Conservation (phyloP, 2,888 invertebrate genomes). For the Parascotia fuliginaria region DNA sequence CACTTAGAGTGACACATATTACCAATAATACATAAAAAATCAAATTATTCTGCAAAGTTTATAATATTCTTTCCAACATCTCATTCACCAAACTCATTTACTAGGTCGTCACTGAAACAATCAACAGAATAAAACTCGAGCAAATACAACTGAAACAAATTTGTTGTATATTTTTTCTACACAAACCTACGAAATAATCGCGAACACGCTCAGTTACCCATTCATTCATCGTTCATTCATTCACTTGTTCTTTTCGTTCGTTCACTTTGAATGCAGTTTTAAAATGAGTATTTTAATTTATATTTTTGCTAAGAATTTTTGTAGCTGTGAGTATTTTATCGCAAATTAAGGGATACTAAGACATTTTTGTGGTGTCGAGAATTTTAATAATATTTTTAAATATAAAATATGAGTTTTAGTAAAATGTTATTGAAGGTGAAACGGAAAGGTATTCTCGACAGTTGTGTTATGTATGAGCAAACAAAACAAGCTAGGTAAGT, state of each 20-base stretch:
- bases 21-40: not conserved
- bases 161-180: slow-evolving; percentile 34
- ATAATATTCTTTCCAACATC: not conserved
- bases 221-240: slow-evolving; percentile 34
- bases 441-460: too few relatives aligned
- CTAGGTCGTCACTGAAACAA: slow-evolving; percentile 19
- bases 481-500: too few relatives aligned
- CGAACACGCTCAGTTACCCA: slow-evolving; percentile 38
- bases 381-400: slow-evolving; percentile 5
- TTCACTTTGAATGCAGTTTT: slow-evolving; percentile 29
- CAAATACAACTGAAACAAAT: slow-evolving; percentile 19
- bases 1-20: too few relatives aligned
- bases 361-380: slow-evolving; percentile 16
- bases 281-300: slow-evolving; percentile 32
- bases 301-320: slow-evolving; percentile 21
- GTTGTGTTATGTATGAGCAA: too few relatives aligned
- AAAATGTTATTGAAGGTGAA: too few relatives aligned
- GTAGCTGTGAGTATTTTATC: slow-evolving; percentile 32
- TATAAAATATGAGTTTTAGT: too few relatives aligned
- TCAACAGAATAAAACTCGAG: slow-evolving; percentile 19
- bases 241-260: slow-evolving; percentile 27
- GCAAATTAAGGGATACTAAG: slow-evolving; percentile 16
- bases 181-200: slow-evolving; percentile 32
- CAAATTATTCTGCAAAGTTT: not conserved
- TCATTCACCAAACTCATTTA: slow-evolving; percentile 2